A percentile compares a stretch with the other conserved stretches of the same genome.
Evolutionary conservation across 2,113 vertebrate genomes (phyloP).

Genomic region (Dolichotis patagonum): DNA sequence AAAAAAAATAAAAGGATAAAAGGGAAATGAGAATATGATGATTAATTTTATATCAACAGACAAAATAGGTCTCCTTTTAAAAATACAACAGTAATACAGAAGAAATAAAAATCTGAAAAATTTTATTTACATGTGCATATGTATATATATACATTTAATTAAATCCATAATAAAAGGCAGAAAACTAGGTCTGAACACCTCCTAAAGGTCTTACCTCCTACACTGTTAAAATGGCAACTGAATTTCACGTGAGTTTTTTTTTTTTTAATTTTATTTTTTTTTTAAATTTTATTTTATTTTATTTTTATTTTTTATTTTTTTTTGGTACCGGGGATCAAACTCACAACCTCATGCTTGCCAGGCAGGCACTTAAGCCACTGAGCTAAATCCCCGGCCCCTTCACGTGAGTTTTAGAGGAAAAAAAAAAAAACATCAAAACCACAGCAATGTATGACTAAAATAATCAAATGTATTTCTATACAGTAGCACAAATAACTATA

Average conservation of each 20-base stretch:
- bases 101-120: slow-evolving; percentile 25
- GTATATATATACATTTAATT: not conserved
- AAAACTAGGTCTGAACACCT: not conserved
- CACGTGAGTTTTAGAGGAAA: not conserved
- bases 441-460: not conserved
- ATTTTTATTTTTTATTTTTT: too few species aligned
- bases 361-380: too few species aligned
- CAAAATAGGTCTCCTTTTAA: slow-evolving; percentile 3
- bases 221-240: not conserved
- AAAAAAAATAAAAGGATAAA: not conserved
- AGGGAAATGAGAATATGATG: not conserved
- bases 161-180: slow-evolving; percentile 20
- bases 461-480: not conserved
- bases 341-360: too few species aligned
- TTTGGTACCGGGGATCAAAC: too few species aligned
- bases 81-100: not conserved
- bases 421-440: not conserved
- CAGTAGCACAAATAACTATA: not conserved
- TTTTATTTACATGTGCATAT: not conserved
- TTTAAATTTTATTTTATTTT: too few species aligned
- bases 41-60: slow-evolving; percentile 26
- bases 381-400: too few species aligned
- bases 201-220: not conserved
- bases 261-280: too few species aligned
- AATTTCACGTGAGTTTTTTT: not conserved